Base-by-base conservation (phyloP, 2,888 invertebrate genomes). In the Graphium colonna region DNA sequence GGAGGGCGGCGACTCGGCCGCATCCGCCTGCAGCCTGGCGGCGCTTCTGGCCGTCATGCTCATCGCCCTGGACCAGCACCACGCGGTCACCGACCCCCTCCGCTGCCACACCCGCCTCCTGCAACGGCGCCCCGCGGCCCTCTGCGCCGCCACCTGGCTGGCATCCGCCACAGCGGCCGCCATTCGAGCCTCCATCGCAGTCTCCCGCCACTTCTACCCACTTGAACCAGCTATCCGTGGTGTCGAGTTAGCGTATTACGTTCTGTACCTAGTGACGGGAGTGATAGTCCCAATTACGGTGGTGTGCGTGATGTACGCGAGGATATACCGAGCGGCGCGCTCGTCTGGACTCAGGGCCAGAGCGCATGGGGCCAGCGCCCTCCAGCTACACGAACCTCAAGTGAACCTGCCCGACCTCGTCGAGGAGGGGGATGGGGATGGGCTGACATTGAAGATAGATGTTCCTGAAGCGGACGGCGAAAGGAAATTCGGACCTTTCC, bases 321-420 rank as follows among this genome's bases (percentile, higher is more conserved):
- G 93, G 59, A 95, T 95, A 58, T 95, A 95, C 75, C 91, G 92
- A 10, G 95, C 95, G 7, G 95, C 95, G 5, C 92, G 93, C 60
- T 92, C 92, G 55, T 95, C 95, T 56, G 94, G 88, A 2, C 67
- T 88, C 1, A 63, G 88, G 50, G 88, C 88, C 55, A 73, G 88
- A 57, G 88, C 88, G 49, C 81, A 87, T 55, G 88, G 87, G 36
- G 80, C 88, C 48, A 88, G 89, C 61, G 89, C 91, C 64, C 50
- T 92, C 71, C 82, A 92, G 84, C 74, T 91, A 67, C 77, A 90
- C 65, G 79, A 91, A 69, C 78, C 86, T 55, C 73, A 78, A 55
- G 68, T 82, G 51, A 76, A 84, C 68, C 62, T 88, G 61, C 79
- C 89, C 61, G 82, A 88, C 64, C 69, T 84, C 56, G 66, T 76